Base-by-base conservation (phyloP, 2,888 invertebrate species). In the Andrena hattorfiana region DNA sequence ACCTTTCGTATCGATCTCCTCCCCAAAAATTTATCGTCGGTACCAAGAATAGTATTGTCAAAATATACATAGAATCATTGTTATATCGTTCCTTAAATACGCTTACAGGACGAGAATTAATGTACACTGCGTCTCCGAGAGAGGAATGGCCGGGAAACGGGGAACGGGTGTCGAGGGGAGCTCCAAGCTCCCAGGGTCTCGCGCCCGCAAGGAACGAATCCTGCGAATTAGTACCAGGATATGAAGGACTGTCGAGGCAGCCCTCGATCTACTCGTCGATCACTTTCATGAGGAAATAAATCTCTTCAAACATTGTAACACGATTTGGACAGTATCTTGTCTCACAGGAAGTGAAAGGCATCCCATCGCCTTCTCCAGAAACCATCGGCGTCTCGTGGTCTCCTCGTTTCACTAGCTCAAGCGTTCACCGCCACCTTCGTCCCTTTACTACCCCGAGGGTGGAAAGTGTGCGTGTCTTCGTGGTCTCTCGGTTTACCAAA, bases 31-130 rank as follows among this genome's bases (percentile, higher is more conserved):
- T 42, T 69, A 78, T 87, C 72, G 74, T 77, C 84, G 75, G 79
- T 90, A 88, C 89, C 90, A 89, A 91, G 88, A 89, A 91, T 89
- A 90, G 89, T 93, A 92, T 91, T 93, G 92, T 93, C 92, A 92
- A 93, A 93, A 93, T 93, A 93, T 93, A 93, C 91, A 92, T 89
- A 87, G 86, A 92, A 88, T 89, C 83, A 76, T 88, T 69, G 80
- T 83, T 72, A 85, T 74, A 71, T 81, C 54, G 71, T 71, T 70
- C 35, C 63, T 77, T 69, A 83, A 81, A 85, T 85, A 86, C 84
- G 77, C 87, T 88, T 86, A 89, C 81, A 85, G 85, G 88, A 90
- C 87, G 86, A 87, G 89, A 89, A 89, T 87, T 89, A 89, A 91
- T 89, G 83, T 91, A 91, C 90, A 91, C 85, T 85, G 89, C 84